These are phyloP conservation scores for Phrynocephalus vlangalii DNA, from an alignment of 2,797 vertebrate genomes.

Conservation along the genomic window DNA sequence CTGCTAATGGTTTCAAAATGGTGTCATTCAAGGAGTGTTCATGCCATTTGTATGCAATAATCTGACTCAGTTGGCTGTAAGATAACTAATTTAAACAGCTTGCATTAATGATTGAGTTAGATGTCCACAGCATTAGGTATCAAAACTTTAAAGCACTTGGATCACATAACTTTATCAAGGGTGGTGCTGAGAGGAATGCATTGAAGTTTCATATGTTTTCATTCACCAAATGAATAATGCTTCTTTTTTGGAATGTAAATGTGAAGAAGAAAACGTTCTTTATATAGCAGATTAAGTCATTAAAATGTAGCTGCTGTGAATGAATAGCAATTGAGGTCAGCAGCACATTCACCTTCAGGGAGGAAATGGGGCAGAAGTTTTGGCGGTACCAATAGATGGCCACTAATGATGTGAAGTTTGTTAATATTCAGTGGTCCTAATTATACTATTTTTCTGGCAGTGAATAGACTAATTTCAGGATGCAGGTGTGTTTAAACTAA, in stretches of 20 bases:
- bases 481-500: too few relatives aligned
- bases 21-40: too few relatives aligned
- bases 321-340: background rate
- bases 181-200: too few relatives aligned
- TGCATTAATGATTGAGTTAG: background rate
- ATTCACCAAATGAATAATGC: conserved; percentile 21
- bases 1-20: conserved; percentile 37
- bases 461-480: too few relatives aligned
- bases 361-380: conserved; percentile 34
- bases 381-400: background rate
- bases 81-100: conserved; percentile 23
- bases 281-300: conserved; percentile 8
- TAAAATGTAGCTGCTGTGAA: conserved; percentile 29
- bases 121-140: conserved; percentile 35
- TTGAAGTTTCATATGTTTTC: background rate
- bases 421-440: too few relatives aligned
- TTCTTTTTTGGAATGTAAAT: background rate
- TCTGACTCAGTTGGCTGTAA: conserved; percentile 7
- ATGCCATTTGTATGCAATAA: background rate
- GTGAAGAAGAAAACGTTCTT: background rate
- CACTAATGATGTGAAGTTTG: conserved; percentile 14
- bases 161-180: background rate
- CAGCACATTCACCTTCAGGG: conserved; percentile 16
- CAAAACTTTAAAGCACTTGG: background rate
- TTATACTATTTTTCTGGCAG: background rate